Evolutionary conservation across 2,888 invertebrate species (phyloP).

Genomic region (Pelosia muscerda): DNA sequence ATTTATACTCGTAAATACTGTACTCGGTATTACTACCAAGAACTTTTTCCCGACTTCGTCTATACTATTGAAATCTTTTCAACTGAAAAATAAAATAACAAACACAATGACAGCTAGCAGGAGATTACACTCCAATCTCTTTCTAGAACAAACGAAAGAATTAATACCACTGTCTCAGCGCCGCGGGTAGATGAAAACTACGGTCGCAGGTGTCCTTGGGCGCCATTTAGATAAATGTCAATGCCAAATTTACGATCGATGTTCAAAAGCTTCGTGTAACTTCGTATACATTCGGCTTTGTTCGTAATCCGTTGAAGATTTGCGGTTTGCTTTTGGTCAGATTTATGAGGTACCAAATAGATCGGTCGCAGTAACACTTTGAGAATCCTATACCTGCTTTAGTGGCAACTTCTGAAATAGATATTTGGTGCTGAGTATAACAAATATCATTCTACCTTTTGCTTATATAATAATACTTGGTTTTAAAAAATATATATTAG

Average conservation of each 20-base stretch:
- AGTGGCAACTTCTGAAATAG: not conserved
- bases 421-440: slow-evolving; percentile 1
- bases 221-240: slow-evolving; percentile 53
- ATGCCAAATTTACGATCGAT: slow-evolving; percentile 45
- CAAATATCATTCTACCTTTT: not conserved
- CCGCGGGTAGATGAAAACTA: slow-evolving; percentile 36
- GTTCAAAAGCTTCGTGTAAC: slow-evolving; percentile 38
- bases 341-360: slow-evolving; percentile 48
- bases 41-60: not conserved
- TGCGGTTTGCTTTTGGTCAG: slow-evolving; percentile 43
- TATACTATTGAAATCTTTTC: not conserved
- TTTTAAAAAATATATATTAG: too few relatives aligned
- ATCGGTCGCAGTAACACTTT: slow-evolving; percentile 38
- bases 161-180: slow-evolving; percentile 43
- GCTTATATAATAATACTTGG: not conserved
- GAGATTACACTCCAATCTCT: slow-evolving; percentile 10
- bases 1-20: not conserved
- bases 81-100: not conserved
- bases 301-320: slow-evolving; percentile 30
- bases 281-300: slow-evolving; percentile 39
- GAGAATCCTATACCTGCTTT: slow-evolving; percentile 31
- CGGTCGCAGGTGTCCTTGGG: slow-evolving; percentile 50
- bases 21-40: not conserved
- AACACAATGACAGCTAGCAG: not conserved
- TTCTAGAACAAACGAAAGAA: slow-evolving; percentile 38